These are phyloP conservation scores for Drosophila phalerata DNA, from an alignment of 2,888 invertebrate species.

Conservation along the genomic window DNA sequence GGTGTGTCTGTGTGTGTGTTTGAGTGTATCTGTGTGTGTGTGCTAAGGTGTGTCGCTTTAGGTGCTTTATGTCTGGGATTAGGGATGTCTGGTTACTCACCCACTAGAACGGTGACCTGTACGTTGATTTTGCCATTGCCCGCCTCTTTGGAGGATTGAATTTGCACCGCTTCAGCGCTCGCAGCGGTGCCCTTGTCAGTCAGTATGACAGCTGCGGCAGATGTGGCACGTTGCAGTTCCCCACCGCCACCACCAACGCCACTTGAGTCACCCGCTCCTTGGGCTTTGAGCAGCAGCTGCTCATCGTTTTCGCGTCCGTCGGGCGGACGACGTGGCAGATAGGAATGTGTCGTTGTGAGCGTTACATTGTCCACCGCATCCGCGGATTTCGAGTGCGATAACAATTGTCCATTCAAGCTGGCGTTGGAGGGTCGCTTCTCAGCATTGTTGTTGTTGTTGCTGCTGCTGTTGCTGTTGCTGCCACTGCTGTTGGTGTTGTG, in stretches of 20 bases:
- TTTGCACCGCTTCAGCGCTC: slow-evolving; percentile 81
- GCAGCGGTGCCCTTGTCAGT: slow-evolving; percentile 85
- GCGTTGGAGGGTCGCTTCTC: slow-evolving; percentile 74
- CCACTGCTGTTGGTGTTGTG: slow-evolving; percentile 36
- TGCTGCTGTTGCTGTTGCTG: slow-evolving; percentile 19
- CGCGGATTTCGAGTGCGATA: slow-evolving; percentile 77
- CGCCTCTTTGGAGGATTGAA: slow-evolving; percentile 87
- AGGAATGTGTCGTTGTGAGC: slow-evolving; percentile 80
- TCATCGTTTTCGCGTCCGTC: slow-evolving; percentile 93
- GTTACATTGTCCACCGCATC: slow-evolving; percentile 78
- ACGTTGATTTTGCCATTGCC: slow-evolving; percentile 94
- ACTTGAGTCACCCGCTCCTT: slow-evolving; percentile 27
- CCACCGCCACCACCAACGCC: slow-evolving; percentile 38
- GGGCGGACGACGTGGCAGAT: slow-evolving; percentile 87
- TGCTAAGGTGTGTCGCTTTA: slow-evolving; percentile 18
- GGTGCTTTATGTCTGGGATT: slow-evolving; percentile 2
- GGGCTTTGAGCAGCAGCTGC: slow-evolving; percentile 68
- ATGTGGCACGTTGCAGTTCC: slow-evolving; percentile 78
- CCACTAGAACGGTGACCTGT: slow-evolving; percentile 94
- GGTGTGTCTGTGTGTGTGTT: slow-evolving; percentile 10
- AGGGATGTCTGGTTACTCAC: slow-evolving; percentile 75
- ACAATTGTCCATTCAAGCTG: slow-evolving; percentile 69
- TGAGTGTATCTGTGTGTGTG: slow-evolving; percentile 15
- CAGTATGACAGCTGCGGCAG: slow-evolving; percentile 87
- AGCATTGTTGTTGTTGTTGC: slow-evolving; percentile 46